These are phyloP conservation scores for Lithobates pipiens DNA, from an alignment of 2,797 vertebrate genomes.

Conservation along the genomic window DNA sequence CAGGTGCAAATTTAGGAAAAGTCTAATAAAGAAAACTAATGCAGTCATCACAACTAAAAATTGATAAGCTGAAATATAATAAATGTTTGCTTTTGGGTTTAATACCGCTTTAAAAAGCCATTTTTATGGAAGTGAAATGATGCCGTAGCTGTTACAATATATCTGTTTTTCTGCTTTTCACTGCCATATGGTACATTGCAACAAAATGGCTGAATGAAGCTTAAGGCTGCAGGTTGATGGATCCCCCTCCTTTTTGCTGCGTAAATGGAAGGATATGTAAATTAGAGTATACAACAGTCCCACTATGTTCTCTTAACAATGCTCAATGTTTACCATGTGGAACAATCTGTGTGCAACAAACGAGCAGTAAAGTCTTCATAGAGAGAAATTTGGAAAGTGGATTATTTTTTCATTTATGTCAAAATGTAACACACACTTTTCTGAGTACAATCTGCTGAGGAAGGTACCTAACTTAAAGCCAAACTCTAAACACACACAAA, in stretches of 20 bases:
- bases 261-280: constrained; percentile 46
- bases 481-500: no score
- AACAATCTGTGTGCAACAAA: constrained; percentile 37
- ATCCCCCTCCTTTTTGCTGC: constrained; percentile 32
- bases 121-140: not conserved
- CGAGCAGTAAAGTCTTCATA: constrained; percentile 24
- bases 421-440: not conserved
- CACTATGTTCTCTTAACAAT: not conserved
- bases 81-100: not conserved
- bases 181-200: constrained; percentile 49
- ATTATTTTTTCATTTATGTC: not conserved
- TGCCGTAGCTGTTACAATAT: not conserved
- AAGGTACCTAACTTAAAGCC: not conserved
- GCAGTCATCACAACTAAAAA: not conserved
- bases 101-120: not conserved
- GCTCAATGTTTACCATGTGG: constrained; percentile 14
- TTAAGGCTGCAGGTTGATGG: constrained; percentile 53
- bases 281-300: constrained; percentile 17
- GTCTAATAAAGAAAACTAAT: not conserved
- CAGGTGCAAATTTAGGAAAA: no score
- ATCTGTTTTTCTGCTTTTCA: constrained; percentile 13
- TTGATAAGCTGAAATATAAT: not conserved
- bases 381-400: not conserved
- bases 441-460: not conserved
- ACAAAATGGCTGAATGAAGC: constrained; percentile 37